Conservation (phyloP, 2,888 invertebrate species). For the Galerucella calmariensis region DNA sequence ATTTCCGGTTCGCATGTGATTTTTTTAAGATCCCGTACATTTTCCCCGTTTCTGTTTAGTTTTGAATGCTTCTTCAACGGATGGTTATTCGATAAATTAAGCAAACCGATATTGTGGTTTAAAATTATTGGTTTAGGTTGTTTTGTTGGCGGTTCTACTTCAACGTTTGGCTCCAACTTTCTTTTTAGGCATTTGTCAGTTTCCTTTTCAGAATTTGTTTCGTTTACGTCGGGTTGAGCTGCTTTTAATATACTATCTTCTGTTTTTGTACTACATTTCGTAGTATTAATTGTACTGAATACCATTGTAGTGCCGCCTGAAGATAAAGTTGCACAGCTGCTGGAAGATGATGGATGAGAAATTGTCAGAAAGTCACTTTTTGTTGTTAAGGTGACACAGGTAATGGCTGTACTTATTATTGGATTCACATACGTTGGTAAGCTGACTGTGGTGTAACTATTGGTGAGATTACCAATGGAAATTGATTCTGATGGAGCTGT, state of each 20-base stretch:
- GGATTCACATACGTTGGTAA: slow-evolving; percentile 9
- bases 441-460: slow-evolving; percentile 4
- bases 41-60: slow-evolving; percentile 51
- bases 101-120: slow-evolving; percentile 58
- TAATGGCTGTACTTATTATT: slow-evolving; percentile 5
- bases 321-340: slow-evolving; percentile 41
- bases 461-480: slow-evolving; percentile 13
- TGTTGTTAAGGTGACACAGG: slow-evolving; percentile 10
- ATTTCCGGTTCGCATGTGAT: not conserved
- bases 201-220: slow-evolving; percentile 16
- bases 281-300: slow-evolving; percentile 55
- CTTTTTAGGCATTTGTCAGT: slow-evolving; percentile 47
- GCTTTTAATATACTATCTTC: slow-evolving; percentile 33
- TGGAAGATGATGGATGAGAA: slow-evolving; percentile 27
- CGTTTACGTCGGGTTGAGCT: slow-evolving; percentile 5
- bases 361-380: slow-evolving; percentile 11
- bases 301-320: slow-evolving; percentile 55
- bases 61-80: slow-evolving; percentile 59
- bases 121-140: slow-evolving; percentile 57
- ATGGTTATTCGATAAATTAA: slow-evolving; percentile 62
- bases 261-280: slow-evolving; percentile 54
- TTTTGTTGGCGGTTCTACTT: slow-evolving; percentile 52
- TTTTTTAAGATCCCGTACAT: slow-evolving; percentile 30
- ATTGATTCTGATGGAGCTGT: slow-evolving; percentile 5
- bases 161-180: slow-evolving; percentile 41